phyloP scores from a whole-genome alignment of 2,888 invertebrate genomes.

The Dryobota labecula region DNA sequence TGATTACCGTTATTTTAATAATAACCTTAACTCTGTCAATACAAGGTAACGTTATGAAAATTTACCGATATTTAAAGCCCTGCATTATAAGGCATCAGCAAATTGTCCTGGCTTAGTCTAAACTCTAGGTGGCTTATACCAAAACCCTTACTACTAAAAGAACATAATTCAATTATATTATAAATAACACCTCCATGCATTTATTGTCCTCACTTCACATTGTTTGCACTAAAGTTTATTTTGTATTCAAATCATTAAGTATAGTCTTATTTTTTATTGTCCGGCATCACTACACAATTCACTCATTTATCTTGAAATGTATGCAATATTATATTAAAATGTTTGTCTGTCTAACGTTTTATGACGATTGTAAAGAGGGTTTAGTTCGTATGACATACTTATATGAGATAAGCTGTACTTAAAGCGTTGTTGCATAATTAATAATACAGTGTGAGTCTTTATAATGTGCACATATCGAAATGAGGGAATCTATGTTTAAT shows the following conservation, averaged over 20 bases:
- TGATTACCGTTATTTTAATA: too few relatives aligned
- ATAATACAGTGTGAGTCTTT: too few relatives aligned
- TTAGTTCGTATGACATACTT: slow-evolving; percentile 20
- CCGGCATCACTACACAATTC: slow-evolving; percentile 38
- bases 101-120: too few relatives aligned
- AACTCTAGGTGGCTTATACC: too few relatives aligned
- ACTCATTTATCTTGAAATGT: slow-evolving; percentile 36
- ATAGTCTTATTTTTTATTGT: slow-evolving; percentile 50
- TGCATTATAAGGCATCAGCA: too few relatives aligned
- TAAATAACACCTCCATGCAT: slow-evolving; percentile 16
- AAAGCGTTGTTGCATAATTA: slow-evolving; percentile 15
- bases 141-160: slow-evolving; percentile 1
- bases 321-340: slow-evolving; percentile 21
- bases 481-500: too few relatives aligned
- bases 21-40: too few relatives aligned
- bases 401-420: slow-evolving; percentile 15
- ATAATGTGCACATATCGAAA: too few relatives aligned
- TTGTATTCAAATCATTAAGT: slow-evolving; percentile 16
- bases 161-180: slow-evolving; percentile 6
- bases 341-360: slow-evolving; percentile 28
- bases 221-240: slow-evolving; percentile 50
- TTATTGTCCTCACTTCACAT: slow-evolving; percentile 51
- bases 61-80: too few relatives aligned
- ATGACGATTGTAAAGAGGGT: slow-evolving; percentile 26
- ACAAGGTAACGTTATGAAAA: too few relatives aligned